These are phyloP conservation scores for Takifugu bimaculatus DNA, from an alignment of 2,113 vertebrate genomes.

Conservation along the genomic window DNA sequence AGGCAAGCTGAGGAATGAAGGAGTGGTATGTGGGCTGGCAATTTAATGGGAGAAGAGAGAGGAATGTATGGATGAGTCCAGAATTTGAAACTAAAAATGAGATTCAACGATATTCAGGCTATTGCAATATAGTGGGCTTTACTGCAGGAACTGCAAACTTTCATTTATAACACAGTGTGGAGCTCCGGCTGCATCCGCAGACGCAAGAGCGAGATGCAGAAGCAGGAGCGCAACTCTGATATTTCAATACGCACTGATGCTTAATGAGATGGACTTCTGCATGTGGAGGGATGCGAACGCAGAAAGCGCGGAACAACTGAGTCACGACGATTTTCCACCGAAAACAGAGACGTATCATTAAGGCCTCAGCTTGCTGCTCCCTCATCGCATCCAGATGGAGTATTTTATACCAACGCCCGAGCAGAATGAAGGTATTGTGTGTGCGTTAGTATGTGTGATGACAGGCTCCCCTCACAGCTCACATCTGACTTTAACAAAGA, in stretches of 20 bases:
- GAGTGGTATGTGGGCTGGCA: constrained; percentile 48
- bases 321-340: constrained; percentile 55
- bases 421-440: not conserved
- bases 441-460: not conserved
- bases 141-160: too few species aligned
- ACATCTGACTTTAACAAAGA: not conserved
- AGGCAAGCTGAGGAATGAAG: constrained; percentile 73
- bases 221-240: not conserved
- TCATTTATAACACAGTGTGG: too few species aligned
- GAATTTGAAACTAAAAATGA: too few species aligned
- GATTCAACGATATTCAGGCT: too few species aligned
- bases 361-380: constrained; percentile 56
- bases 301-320: constrained; percentile 61
- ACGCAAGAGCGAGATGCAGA: not conserved
- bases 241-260: not conserved
- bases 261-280: constrained; percentile 15
- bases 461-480: too few species aligned
- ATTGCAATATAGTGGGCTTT: too few species aligned
- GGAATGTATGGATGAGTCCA: not conserved
- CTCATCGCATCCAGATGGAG: constrained; percentile 61
- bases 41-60: constrained; percentile 31
- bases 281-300: constrained; percentile 25
- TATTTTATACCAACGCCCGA: constrained; percentile 25
- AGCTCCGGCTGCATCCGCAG: too few species aligned
- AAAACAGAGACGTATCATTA: constrained; percentile 68